Conservation (phyloP, 1,140 invertebrate species). For the Pogonognathellus flavescens region DNA sequence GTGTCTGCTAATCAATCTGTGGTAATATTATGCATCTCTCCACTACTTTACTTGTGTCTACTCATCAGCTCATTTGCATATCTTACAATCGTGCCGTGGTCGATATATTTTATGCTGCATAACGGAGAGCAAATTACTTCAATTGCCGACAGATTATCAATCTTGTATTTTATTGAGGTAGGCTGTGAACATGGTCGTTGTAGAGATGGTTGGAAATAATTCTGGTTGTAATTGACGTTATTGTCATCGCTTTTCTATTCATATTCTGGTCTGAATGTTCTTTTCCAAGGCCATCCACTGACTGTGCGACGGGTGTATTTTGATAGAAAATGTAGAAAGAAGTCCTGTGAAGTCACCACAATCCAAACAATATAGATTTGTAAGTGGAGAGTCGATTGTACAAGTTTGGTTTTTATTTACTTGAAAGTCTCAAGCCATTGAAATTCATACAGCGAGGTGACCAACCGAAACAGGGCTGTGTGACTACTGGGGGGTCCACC, state of each 20-base stretch:
- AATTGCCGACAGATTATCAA: neutral
- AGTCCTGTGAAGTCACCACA: neutral
- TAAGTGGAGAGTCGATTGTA: too few species aligned
- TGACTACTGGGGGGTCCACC: conserved; percentile 58
- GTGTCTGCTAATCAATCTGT: neutral
- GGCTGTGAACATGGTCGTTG: neutral
- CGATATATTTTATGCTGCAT: neutral
- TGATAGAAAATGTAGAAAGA: conserved; percentile 18
- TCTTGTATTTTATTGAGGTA: neutral
- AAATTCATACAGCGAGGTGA: conserved; percentile 62
- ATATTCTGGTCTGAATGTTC: neutral
- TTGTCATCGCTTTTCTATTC: too few species aligned
- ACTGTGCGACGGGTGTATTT: neutral
- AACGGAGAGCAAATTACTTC: neutral
- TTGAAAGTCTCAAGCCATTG: neutral
- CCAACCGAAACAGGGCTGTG: conserved; percentile 59
- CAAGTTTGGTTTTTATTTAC: too few species aligned
- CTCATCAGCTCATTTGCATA: neutral
- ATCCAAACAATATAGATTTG: too few species aligned
- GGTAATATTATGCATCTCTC: neutral
- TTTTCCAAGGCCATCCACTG: neutral
- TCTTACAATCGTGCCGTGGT: neutral
- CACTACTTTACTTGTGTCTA: neutral
- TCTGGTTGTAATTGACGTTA: too few species aligned
- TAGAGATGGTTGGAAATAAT: neutral